These are phyloP conservation scores for Drosophila prolongata DNA, from an alignment of 2,888 invertebrate genomes.

Conservation along the genomic window DNA sequence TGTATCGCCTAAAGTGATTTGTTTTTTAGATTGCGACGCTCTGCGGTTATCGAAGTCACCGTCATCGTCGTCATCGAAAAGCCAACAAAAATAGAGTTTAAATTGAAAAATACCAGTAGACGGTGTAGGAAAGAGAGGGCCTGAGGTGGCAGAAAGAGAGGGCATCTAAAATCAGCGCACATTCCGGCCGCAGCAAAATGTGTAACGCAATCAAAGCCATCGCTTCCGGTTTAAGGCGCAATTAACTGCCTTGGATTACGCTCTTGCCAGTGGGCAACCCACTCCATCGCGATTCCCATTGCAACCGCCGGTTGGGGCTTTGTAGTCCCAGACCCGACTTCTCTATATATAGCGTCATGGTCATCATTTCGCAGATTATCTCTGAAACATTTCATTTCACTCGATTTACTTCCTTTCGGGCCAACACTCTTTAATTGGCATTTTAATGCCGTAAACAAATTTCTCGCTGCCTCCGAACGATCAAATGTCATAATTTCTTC, in stretches of 20 bases:
- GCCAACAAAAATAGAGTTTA: slow-evolving; percentile 42
- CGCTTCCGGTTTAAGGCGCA: slow-evolving; percentile 80
- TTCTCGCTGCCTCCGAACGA: slow-evolving; percentile 55
- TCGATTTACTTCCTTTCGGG: slow-evolving; percentile 57
- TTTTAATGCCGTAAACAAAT: slow-evolving; percentile 70
- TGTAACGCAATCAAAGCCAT: slow-evolving; percentile 81
- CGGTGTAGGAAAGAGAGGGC: not conserved
- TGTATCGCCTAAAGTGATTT: slow-evolving; percentile 75
- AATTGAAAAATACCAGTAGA: slow-evolving; percentile 43
- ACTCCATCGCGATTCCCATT: slow-evolving; percentile 7
- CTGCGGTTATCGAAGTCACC: slow-evolving; percentile 49
- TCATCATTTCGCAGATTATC: slow-evolving; percentile 74
- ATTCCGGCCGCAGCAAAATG: slow-evolving; percentile 71
- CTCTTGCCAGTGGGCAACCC: slow-evolving; percentile 39
- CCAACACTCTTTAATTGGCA: slow-evolving; percentile 60
- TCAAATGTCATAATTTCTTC: slow-evolving; percentile 72
- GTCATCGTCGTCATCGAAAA: slow-evolving; percentile 38
- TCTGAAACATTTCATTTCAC: slow-evolving; percentile 43
- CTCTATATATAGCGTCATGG: slow-evolving; percentile 62
- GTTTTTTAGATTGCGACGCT: slow-evolving; percentile 78
- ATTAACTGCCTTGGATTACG: slow-evolving; percentile 78
- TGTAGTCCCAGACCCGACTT: slow-evolving; percentile 37
- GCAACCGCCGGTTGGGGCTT: slow-evolving; percentile 50
- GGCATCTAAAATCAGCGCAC: slow-evolving; percentile 72
- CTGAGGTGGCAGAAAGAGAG: slow-evolving; percentile 18